Conservation (phyloP, 2,113 vertebrate species). For the Silurus meridionalis region DNA sequence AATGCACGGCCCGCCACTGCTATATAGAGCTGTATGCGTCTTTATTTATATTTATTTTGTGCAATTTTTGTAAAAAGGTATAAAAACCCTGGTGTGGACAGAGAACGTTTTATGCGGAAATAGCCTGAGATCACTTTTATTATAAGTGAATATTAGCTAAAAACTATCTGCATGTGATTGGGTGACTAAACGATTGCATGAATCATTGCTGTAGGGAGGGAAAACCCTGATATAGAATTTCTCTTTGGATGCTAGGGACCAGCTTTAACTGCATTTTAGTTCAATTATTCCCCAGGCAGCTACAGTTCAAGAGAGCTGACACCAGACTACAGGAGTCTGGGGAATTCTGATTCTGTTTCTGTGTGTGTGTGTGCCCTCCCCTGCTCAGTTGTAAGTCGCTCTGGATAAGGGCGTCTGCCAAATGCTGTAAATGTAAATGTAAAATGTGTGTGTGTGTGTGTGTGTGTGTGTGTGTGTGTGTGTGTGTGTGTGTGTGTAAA, state of each 20-base stretch:
- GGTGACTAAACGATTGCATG: neutral
- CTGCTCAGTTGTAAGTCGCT: too few relatives aligned
- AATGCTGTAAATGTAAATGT: too few relatives aligned
- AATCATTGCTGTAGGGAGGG: neutral
- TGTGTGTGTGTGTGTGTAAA: constrained; percentile 23
- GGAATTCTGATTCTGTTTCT: constrained; percentile 42
- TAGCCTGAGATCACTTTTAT: neutral
- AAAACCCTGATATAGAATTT: neutral
- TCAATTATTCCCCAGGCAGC: constrained; percentile 51
- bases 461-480: constrained; percentile 43
- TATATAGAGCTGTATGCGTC: too few relatives aligned
- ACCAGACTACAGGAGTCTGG: constrained; percentile 52
- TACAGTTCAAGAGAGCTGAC: constrained; percentile 60
- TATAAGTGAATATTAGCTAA: neutral
- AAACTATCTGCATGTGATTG: neutral
- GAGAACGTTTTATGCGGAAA: too few relatives aligned
- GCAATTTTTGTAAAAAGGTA: too few relatives aligned
- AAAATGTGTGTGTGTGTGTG: neutral
- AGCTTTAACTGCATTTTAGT: constrained; percentile 45
- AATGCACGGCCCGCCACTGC: too few relatives aligned
- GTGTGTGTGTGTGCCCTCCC: constrained; percentile 38
- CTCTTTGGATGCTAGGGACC: neutral
- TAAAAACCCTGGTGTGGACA: too few relatives aligned
- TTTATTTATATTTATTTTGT: too few relatives aligned
- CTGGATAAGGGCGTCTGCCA: too few relatives aligned